phyloP scores from a whole-genome alignment of 2,888 invertebrate genomes.

The Linyphia triangularis region DNA sequence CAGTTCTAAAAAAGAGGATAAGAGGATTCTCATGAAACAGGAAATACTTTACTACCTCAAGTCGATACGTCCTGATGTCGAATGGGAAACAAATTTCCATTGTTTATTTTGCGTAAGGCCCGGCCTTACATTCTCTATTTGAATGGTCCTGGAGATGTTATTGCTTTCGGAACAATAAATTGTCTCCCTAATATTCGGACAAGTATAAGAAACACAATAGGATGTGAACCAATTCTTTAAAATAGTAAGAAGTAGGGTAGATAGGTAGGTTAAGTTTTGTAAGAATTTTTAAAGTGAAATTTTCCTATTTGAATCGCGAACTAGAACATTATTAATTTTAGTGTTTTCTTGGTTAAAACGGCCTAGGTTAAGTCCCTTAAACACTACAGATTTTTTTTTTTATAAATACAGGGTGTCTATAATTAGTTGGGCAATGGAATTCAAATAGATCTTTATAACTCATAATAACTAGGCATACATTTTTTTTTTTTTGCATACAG shows the following conservation, averaged over 20 bases:
- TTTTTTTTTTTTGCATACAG: too few species aligned
- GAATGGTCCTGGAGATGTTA: conserved; percentile 47
- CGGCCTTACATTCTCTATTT: conserved; percentile 23
- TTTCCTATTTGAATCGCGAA: too few species aligned
- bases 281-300: not conserved
- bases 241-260: not conserved
- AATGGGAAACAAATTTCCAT: conserved; percentile 62
- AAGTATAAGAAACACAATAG: not conserved
- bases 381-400: too few species aligned
- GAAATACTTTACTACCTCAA: conserved; percentile 51
- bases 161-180: conserved; percentile 47
- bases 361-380: too few species aligned
- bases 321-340: too few species aligned
- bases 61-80: conserved; percentile 30
- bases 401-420: too few species aligned
- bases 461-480: too few species aligned
- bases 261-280: not conserved
- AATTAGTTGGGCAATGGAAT: too few species aligned
- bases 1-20: conserved; percentile 18
- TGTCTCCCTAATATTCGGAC: conserved; percentile 25
- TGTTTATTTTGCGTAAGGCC: conserved; percentile 55
- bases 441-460: too few species aligned
- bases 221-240: not conserved
- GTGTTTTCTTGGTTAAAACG: too few species aligned
- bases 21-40: conserved; percentile 45